Evolutionary conservation across 2,797 vertebrate genomes (phyloP).

Genomic region (Eulemur mongoz): DNA sequence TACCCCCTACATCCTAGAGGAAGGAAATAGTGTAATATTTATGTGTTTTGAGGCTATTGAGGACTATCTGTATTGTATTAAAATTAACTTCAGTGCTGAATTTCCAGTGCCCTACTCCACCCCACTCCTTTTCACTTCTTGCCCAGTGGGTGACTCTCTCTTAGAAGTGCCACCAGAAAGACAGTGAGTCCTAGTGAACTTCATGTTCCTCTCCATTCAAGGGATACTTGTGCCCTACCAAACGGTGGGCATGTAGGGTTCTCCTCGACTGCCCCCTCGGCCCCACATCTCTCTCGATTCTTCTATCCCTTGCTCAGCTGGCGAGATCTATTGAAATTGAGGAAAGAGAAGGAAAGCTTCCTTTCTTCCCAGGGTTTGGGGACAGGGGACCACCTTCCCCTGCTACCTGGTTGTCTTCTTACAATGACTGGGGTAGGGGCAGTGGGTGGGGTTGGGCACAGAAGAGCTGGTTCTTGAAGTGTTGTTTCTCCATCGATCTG

Average conservation of each 20-base stretch:
- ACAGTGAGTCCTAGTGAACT: background rate
- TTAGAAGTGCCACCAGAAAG: background rate
- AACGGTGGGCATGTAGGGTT: background rate
- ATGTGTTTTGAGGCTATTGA: constrained; percentile 75
- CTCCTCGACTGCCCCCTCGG: background rate
- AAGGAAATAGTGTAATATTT: constrained; percentile 79
- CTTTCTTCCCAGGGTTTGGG: background rate
- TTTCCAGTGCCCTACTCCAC: constrained; percentile 54
- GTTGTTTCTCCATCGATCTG: background rate
- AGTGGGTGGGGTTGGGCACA: too few relatives aligned
- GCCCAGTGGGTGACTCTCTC: background rate
- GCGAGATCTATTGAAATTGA: background rate
- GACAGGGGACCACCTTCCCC: background rate
- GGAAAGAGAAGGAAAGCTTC: background rate
- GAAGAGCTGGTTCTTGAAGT: background rate
- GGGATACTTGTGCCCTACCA: background rate
- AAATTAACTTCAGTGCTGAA: constrained; percentile 72
- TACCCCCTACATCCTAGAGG: constrained; percentile 62
- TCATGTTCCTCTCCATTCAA: background rate
- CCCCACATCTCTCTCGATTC: background rate
- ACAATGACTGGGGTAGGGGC: background rate
- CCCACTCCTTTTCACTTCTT: background rate
- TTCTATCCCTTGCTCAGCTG: background rate
- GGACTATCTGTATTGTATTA: constrained; percentile 80
- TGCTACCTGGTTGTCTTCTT: background rate